These are phyloP conservation scores for Nezara viridula DNA, from an alignment of 2,888 invertebrate species.

Conservation along the genomic window DNA sequence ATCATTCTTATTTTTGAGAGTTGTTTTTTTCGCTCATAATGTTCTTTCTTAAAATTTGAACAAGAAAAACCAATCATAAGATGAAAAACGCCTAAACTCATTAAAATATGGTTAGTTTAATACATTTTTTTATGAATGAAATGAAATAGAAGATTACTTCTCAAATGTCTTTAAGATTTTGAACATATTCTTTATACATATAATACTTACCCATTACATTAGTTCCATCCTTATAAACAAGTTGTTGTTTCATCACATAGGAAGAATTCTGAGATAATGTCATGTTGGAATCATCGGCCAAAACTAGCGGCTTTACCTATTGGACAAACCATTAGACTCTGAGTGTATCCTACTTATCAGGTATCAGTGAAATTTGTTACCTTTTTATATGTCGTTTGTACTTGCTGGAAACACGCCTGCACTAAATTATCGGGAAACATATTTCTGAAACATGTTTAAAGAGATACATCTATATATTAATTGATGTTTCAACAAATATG, in stretches of 20 bases:
- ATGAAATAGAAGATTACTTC: too few relatives aligned
- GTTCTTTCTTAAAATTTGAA: too few relatives aligned
- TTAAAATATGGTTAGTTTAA: too few relatives aligned
- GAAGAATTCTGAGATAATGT: conserved; percentile 40
- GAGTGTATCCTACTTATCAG: not conserved
- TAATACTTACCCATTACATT: conserved; percentile 74
- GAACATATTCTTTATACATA: too few relatives aligned
- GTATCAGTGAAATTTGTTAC: conserved; percentile 59
- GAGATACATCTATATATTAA: not conserved
- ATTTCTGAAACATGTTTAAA: conserved; percentile 70
- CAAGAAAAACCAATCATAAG: too few relatives aligned
- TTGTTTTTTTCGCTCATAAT: too few relatives aligned
- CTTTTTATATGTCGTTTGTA: conserved; percentile 71
- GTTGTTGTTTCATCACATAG: conserved; percentile 63
- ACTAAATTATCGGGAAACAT: conserved; percentile 76
- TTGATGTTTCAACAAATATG: too few relatives aligned
- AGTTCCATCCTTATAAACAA: conserved; percentile 73
- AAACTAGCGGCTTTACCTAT: conserved; percentile 62
- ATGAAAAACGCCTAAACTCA: too few relatives aligned
- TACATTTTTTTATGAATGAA: too few relatives aligned
- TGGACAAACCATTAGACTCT: not conserved
- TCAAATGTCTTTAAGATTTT: too few relatives aligned
- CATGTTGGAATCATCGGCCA: conserved; percentile 60
- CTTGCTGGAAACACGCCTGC: conserved; percentile 75
- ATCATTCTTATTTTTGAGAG: too few relatives aligned